Base-by-base conservation (phyloP, 2,113 vertebrate genomes). In the Forbesichthys papilliferus region DNA sequence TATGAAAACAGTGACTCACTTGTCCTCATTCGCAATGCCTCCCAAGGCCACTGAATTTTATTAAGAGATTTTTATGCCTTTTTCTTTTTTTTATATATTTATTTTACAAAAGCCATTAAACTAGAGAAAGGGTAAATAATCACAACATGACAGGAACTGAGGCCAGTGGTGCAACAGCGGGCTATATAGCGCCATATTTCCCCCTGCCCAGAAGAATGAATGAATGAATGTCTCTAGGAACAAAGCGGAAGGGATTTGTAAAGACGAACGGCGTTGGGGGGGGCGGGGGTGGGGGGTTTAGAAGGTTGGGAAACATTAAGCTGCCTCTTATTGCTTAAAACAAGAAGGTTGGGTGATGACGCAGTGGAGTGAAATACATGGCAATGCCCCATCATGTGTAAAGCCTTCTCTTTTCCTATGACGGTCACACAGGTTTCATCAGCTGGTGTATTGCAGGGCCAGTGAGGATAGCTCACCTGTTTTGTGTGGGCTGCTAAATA, bases 81-180 rank as follows among this genome's bases (percentile, higher is more conserved):
- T 27, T 27, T 20, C 20, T 20, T 20, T 3, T 27, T 1, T 20
- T 20, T 20, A 20, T 20, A 1, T 1, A 20, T 20, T 20, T 20
- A 20, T 20, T 20, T 20, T 20, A 20, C 36, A n/a, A 80, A 84
- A 77, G 74, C 74, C 70, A 78, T 88, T 84, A 85, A 83, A 85
- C 57, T 71, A 64, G 56, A 77, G 62, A 77, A 42, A 64, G 74
- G 72, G 75, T 83, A 87, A 85, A 88, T 84, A 86, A 87, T 79
- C 79, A 75, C 71, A 75, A 82, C 70, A 64, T 77, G 81, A 79
- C 74, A 73, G 62, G 64, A 48, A 51, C 64, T 36, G 54, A 74
- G 77, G 73, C 66, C 73, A 80, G 75, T 54, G 81, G 73, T 81
- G 70, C 63, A 65, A 61, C 11, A 70, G 66, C 6, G 75, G 78